Conservation (phyloP, 2,888 invertebrate species). For the Globia sparganii region DNA sequence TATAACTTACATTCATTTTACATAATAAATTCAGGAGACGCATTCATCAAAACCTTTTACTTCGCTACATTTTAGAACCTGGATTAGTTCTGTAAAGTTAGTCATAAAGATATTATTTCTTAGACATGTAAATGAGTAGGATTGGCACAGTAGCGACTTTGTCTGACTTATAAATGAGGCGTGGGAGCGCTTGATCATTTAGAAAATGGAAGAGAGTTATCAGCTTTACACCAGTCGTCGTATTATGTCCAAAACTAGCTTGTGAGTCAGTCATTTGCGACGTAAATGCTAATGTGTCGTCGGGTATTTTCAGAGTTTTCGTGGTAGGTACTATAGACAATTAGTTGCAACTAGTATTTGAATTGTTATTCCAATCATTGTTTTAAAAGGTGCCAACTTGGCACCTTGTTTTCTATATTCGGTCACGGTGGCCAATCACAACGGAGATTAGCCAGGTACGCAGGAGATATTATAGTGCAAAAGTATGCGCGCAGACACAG, state of each 20-base stretch:
- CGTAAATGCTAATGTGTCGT: not conserved
- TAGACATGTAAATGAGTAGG: not conserved
- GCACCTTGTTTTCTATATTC: no score
- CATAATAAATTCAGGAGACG: constrained; percentile 30
- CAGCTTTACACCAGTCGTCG: not conserved
- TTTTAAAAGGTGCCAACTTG: no score
- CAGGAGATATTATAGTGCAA: no score
- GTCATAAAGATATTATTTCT: constrained; percentile 11
- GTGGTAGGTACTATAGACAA: not conserved
- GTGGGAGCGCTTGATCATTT: not conserved
- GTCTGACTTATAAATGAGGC: not conserved
- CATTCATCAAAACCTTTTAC: constrained; percentile 33
- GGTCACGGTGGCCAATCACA: no score
- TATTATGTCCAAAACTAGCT: not conserved
- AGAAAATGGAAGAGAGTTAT: not conserved
- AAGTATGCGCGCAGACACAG: no score
- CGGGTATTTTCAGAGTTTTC: not conserved
- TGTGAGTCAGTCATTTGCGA: not conserved
- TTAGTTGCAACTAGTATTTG: no score
- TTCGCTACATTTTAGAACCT: constrained; percentile 5
- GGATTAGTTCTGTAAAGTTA: constrained; percentile 14
- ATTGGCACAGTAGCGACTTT: not conserved
- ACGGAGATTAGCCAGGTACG: no score
- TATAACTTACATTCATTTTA: constrained; percentile 49
- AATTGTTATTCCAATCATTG: no score